Percentiles rank a stretch among this genome's conserved stretches.
These are phyloP conservation scores for Labrus mixtus DNA, from an alignment of 2,113 vertebrate genomes.

Conservation along the genomic window DNA sequence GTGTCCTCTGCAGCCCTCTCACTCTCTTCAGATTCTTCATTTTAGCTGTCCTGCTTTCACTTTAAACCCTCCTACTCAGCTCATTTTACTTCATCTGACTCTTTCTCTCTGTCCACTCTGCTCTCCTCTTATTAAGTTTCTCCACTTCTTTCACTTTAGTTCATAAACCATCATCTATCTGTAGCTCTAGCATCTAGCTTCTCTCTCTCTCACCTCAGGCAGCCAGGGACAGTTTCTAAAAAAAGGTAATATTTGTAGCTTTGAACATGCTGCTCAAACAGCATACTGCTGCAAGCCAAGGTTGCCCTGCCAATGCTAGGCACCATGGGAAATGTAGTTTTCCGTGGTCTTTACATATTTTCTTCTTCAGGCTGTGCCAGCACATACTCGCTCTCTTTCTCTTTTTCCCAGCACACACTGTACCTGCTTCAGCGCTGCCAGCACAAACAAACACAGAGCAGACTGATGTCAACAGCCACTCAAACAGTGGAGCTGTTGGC, in stretches of 20 bases:
- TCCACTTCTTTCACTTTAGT: slow-evolving; percentile 20
- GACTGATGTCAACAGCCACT: slow-evolving; percentile 69
- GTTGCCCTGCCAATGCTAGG: slow-evolving; percentile 65
- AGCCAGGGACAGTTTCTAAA: slow-evolving; percentile 74
- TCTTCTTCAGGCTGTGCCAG: slow-evolving; percentile 40
- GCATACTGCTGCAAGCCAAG: slow-evolving; percentile 34
- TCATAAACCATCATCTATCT: slow-evolving; percentile 31
- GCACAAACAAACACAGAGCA: slow-evolving; percentile 68
- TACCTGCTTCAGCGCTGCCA: slow-evolving; percentile 68
- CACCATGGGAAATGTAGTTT: slow-evolving; percentile 81
- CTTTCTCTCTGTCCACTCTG: not conserved
- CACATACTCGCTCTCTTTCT: slow-evolving; percentile 29
- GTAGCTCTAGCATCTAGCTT: not conserved
- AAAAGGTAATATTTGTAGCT: slow-evolving; percentile 10
- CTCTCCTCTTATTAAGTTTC: not conserved
- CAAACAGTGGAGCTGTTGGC: slow-evolving; percentile 55
- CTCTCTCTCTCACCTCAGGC: slow-evolving; percentile 48
- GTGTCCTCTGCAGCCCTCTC: slow-evolving; percentile 35
- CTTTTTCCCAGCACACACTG: slow-evolving; percentile 53
- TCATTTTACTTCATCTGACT: slow-evolving; percentile 1
- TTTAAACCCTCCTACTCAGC: slow-evolving; percentile 15
- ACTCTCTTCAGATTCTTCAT: slow-evolving; percentile 27
- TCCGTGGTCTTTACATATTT: slow-evolving; percentile 64
- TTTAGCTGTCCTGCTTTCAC: slow-evolving; percentile 26
- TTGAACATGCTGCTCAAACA: slow-evolving; percentile 42